Evolutionary conservation across 2,113 vertebrate species (phyloP).

Genomic region (Malurus alboscapulatus): DNA sequence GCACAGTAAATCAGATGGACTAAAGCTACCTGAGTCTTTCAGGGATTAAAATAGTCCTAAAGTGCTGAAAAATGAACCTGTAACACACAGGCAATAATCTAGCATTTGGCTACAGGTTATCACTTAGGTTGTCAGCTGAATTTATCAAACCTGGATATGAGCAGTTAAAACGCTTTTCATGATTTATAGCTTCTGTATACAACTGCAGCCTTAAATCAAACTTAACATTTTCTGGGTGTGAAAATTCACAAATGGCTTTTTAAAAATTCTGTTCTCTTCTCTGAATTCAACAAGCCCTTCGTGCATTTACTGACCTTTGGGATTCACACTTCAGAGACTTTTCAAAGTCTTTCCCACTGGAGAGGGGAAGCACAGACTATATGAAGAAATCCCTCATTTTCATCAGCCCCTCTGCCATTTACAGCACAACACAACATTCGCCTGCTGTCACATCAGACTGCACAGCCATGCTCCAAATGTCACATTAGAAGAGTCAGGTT

Average conservation of each 20-base stretch:
- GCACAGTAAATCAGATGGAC: not conserved
- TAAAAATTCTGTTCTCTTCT: not conserved
- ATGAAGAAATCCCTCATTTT: not conserved
- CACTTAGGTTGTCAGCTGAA: not conserved
- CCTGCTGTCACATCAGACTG: constrained; percentile 58
- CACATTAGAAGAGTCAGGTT: constrained; percentile 67
- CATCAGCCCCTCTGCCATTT: not conserved
- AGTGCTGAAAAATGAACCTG: constrained; percentile 5
- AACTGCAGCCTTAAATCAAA: not conserved
- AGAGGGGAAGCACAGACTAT: not conserved
- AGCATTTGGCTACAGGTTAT: constrained; percentile 4
- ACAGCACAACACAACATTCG: not conserved
- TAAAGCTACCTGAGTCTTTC: not conserved
- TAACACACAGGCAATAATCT: not conserved
- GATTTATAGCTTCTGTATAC: not conserved
- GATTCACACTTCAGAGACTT: not conserved
- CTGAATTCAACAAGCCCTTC: not conserved
- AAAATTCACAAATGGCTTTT: constrained; percentile 8
- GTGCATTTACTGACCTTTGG: constrained; percentile 12
- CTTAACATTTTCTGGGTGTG: not conserved
- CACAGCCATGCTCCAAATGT: constrained; percentile 68
- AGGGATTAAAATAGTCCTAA: not conserved
- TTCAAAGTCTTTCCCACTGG: not conserved
- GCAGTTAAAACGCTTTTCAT: not conserved
- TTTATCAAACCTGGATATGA: constrained; percentile 19